These are phyloP conservation scores for Drosophila neocordata DNA, from an alignment of 1,140 invertebrate genomes.

Conservation along the genomic window DNA sequence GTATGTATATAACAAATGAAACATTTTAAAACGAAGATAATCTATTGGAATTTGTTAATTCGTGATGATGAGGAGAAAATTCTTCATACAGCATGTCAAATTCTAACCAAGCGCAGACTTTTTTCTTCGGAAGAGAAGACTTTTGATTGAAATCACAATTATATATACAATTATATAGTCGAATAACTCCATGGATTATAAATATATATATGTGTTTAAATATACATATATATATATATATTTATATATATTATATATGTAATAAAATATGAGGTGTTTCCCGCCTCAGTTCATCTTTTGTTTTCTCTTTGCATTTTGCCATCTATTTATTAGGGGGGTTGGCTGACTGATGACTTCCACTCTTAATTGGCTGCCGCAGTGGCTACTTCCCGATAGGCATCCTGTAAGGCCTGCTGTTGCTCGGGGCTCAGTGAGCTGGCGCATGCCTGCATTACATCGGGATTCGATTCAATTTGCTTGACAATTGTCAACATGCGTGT, in stretches of 20 bases:
- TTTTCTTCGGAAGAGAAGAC: slow-evolving; percentile 67
- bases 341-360: not conserved
- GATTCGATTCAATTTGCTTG: slow-evolving; percentile 88
- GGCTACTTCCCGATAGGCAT: slow-evolving; percentile 84
- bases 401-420: slow-evolving; percentile 91
- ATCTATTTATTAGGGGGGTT: not conserved
- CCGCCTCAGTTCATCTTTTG: not conserved
- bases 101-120: slow-evolving; percentile 70
- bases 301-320: not conserved
- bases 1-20: slow-evolving; percentile 58
- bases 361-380: slow-evolving; percentile 41
- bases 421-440: slow-evolving; percentile 89
- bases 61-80: slow-evolving; percentile 35
- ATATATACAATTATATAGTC: slow-evolving; percentile 59
- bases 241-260: slow-evolving; percentile 35
- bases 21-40: slow-evolving; percentile 59
- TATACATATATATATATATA: slow-evolving; percentile 27
- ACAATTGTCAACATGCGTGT: slow-evolving; percentile 88
- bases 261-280: not conserved
- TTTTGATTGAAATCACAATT: slow-evolving; percentile 75
- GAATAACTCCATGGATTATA: slow-evolving; percentile 47
- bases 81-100: slow-evolving; percentile 66
- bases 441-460: slow-evolving; percentile 92
- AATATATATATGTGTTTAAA: slow-evolving; percentile 31
- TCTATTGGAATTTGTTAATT: slow-evolving; percentile 64